These are phyloP conservation scores for Scrobipalpa atriplicella DNA, from an alignment of 2,888 invertebrate species.

Conservation along the genomic window DNA sequence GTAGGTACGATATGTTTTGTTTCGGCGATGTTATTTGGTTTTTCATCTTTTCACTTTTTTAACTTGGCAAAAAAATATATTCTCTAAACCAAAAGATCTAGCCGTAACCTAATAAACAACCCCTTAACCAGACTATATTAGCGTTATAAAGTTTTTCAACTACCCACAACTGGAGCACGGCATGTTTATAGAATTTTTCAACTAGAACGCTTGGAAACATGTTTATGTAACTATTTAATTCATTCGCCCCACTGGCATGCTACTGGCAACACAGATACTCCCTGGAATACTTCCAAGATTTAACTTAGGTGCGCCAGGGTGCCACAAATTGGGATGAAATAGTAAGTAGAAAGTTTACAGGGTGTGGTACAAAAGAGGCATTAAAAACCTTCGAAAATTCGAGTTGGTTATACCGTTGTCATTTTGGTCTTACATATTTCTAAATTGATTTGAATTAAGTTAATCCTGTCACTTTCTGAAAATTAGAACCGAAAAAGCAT, in stretches of 20 bases:
- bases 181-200: conserved; percentile 37
- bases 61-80: no score
- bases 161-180: conserved; percentile 31
- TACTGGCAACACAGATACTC: conserved; percentile 44
- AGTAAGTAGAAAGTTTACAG: neutral
- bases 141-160: conserved; percentile 37
- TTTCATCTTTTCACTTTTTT: no score
- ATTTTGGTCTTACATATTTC: no score
- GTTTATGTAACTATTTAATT: conserved; percentile 53
- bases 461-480: no score
- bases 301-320: conserved; percentile 15
- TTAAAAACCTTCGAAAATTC: no score
- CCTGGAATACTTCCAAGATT: conserved; percentile 53
- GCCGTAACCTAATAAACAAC: neutral
- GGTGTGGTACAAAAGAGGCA: neutral
- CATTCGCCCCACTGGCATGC: conserved; percentile 37
- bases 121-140: conserved; percentile 23
- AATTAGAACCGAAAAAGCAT: no score
- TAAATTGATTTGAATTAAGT: no score
- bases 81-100: neutral
- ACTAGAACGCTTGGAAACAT: conserved; percentile 35
- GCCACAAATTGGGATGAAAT: conserved; percentile 20
- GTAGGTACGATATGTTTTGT: no score
- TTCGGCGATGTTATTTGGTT: no score
- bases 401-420: no score